Percentiles rank a stretch among this genome's conserved stretches.
Evolutionary conservation across 2,888 invertebrate species (phyloP).

Genomic region (Seira ritae): DNA sequence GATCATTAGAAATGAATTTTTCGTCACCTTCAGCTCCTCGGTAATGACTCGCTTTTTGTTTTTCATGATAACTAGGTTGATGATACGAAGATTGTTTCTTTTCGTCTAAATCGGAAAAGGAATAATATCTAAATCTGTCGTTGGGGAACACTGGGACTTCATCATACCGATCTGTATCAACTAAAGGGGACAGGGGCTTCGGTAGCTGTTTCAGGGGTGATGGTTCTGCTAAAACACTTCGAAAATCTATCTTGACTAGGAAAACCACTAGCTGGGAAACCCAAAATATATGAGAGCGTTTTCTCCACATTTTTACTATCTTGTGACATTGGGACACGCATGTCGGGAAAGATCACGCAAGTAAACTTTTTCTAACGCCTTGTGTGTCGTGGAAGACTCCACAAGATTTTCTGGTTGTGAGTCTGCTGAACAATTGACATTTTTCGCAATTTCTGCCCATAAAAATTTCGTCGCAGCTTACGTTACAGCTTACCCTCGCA

Average conservation of each 20-base stretch:
- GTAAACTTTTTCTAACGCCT: too few relatives aligned
- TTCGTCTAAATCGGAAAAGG: constrained; percentile 37
- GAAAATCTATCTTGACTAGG: constrained; percentile 24
- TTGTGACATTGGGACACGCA: constrained; percentile 38
- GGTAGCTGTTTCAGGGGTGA: constrained; percentile 45
- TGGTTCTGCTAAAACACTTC: constrained; percentile 29
- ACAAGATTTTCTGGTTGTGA: background rate
- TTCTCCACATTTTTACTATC: constrained; percentile 51
- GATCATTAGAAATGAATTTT: constrained; percentile 47
- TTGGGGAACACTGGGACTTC: constrained; percentile 51
- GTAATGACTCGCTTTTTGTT: background rate
- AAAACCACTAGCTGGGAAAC: constrained; percentile 32
- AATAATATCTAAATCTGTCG: constrained; percentile 54
- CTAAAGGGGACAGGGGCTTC: constrained; percentile 44
- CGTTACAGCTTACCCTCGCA: background rate
- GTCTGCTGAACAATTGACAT: constrained; percentile 25
- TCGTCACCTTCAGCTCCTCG: background rate
- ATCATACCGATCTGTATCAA: constrained; percentile 36
- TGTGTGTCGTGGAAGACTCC: background rate
- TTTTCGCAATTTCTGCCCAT: constrained; percentile 1
- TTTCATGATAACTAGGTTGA: constrained; percentile 38
- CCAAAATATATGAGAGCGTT: constrained; percentile 26
- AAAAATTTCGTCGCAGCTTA: background rate
- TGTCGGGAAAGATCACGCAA: background rate
- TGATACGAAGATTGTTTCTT: constrained; percentile 30